phyloP scores from a whole-genome alignment of 2,113 vertebrate species.

The Myotis davidii region DNA sequence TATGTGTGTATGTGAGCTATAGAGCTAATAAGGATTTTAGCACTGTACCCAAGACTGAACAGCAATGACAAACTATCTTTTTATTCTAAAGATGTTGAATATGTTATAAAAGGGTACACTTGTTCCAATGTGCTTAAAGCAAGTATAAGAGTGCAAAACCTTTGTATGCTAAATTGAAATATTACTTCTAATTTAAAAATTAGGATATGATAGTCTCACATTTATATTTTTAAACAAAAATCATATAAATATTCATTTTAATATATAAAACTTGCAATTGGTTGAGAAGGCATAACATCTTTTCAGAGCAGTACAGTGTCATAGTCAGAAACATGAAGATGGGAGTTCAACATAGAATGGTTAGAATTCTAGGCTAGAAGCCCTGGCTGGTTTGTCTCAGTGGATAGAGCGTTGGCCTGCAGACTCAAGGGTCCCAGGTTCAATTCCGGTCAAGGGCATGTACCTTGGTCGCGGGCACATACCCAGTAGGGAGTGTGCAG shows the following conservation, averaged over 20 bases:
- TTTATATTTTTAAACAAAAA: slow-evolving; percentile 41
- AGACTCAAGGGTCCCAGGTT: too few species aligned
- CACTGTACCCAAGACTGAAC: not conserved
- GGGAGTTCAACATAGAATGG: not conserved
- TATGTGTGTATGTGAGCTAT: not conserved
- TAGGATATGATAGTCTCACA: not conserved
- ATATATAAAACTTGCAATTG: not conserved
- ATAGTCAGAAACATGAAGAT: not conserved
- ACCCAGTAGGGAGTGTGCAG: too few species aligned
- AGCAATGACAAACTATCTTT: not conserved
- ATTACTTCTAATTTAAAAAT: slow-evolving; percentile 12
- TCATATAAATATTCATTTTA: not conserved
- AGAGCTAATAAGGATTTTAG: not conserved
- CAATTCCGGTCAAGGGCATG: too few species aligned
- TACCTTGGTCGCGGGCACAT: too few species aligned
- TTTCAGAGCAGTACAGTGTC: not conserved
- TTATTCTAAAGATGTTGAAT: not conserved
- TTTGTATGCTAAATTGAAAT: not conserved
- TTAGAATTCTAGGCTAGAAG: not conserved
- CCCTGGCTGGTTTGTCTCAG: too few species aligned
- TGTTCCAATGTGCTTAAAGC: not conserved
- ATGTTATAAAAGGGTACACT: not conserved
- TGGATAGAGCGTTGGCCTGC: too few species aligned
- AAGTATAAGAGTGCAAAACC: not conserved
- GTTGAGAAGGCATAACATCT: not conserved